These are phyloP conservation scores for Ranitomeya variabilis DNA, from an alignment of 2,113 vertebrate genomes.

Conservation along the genomic window DNA sequence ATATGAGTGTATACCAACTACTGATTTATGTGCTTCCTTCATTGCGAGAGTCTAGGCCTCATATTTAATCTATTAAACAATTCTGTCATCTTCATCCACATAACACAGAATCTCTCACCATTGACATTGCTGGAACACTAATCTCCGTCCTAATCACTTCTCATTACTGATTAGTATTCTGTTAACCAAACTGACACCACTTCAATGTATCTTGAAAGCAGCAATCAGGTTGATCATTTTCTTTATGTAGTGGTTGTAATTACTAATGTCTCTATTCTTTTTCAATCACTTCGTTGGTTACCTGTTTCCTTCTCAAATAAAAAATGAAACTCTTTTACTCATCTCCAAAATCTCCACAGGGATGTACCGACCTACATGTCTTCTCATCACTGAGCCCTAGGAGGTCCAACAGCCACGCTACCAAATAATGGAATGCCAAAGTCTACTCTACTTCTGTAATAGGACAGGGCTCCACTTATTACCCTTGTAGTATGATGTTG, in stretches of 20 bases:
- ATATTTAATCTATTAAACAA: background rate
- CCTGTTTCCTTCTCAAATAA: background rate
- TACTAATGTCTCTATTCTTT: background rate
- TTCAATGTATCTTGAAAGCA: background rate
- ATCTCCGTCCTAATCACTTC: background rate
- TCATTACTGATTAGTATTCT: background rate
- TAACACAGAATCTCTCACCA: background rate
- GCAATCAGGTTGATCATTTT: background rate
- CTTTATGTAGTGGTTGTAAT: constrained; percentile 1
- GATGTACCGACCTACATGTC: background rate
- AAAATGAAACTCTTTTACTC: background rate
- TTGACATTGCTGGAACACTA: background rate
- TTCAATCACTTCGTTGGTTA: background rate
- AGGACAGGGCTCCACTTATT: too few relatives aligned
- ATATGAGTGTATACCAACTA: too few relatives aligned
- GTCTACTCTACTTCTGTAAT: too few relatives aligned
- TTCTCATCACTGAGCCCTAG: background rate
- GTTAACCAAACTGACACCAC: background rate
- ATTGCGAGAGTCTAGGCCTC: background rate
- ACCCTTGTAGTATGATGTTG: too few relatives aligned
- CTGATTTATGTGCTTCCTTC: too few relatives aligned
- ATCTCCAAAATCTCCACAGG: background rate
- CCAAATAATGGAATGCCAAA: too few relatives aligned
- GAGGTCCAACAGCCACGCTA: background rate
- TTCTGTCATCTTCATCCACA: background rate